Evolutionary conservation across 2,797 vertebrate genomes (phyloP).

Genomic region (Hypotaenidia okinawae): DNA sequence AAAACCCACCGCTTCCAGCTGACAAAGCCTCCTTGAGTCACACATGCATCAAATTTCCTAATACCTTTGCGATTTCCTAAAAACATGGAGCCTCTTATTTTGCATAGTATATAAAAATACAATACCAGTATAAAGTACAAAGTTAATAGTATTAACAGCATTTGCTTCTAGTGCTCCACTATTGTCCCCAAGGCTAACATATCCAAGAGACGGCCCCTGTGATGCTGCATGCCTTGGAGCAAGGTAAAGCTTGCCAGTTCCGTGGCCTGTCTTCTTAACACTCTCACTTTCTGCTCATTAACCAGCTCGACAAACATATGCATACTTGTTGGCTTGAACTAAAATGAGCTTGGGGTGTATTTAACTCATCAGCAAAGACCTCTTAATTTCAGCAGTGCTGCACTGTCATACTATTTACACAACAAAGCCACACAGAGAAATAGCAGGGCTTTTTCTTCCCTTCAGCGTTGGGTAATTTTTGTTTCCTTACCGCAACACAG

Average conservation of each 20-base stretch:
- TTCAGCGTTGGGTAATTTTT: not conserved
- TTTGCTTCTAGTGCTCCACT: not conserved
- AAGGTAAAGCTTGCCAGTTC: not conserved
- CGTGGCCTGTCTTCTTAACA: not conserved
- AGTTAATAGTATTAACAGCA: not conserved
- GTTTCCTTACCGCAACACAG: not conserved
- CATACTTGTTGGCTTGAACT: not conserved
- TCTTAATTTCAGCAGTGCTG: not conserved
- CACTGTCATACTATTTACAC: not conserved
- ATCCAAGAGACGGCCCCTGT: too few species aligned
- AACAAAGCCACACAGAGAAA: not conserved
- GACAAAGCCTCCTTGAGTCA: not conserved
- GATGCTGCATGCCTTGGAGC: accelerated
- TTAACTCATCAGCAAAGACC: not conserved
- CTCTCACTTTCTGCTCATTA: not conserved
- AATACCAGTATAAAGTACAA: not conserved
- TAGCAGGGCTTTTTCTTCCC: not conserved
- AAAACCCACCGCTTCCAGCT: not conserved
- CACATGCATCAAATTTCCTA: not conserved
- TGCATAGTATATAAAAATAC: not conserved
- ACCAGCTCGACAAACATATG: not conserved
- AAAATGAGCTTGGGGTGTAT: not conserved
- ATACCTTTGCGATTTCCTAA: not conserved
- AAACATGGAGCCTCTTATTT: not conserved
- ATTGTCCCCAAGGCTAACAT: not conserved